phyloP scores from a whole-genome alignment of 2,797 vertebrate species.

The Onychomys torridus region DNA sequence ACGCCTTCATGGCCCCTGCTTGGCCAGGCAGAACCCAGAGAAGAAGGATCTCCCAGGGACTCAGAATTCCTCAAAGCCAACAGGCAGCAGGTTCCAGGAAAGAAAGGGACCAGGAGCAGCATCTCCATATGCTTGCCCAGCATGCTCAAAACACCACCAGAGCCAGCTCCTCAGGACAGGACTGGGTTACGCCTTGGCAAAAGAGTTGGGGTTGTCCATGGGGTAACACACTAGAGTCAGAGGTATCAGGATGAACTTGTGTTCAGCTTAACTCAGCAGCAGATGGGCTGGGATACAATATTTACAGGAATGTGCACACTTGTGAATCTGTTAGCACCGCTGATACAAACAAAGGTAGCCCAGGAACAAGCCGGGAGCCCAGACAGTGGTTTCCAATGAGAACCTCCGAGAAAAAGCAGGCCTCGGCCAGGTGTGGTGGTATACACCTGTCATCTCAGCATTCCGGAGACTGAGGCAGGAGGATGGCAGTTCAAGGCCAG shows the following conservation, averaged over 20 bases:
- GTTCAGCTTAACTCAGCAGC: background rate
- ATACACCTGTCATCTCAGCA: background rate
- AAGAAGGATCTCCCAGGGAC: background rate
- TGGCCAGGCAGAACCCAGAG: background rate
- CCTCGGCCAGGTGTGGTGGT: background rate
- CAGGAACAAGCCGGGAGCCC: background rate
- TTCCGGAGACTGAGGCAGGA: background rate
- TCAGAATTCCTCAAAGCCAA: too few relatives aligned
- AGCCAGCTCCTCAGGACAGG: background rate
- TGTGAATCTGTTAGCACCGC: background rate
- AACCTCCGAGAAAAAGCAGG: background rate
- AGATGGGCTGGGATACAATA: background rate
- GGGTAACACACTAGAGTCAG: background rate
- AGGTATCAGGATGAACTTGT: background rate
- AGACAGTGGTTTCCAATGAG: too few relatives aligned
- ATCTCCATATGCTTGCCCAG: background rate
- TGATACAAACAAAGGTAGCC: background rate
- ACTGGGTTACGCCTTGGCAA: rapidly evolving
- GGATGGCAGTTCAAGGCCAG: background rate
- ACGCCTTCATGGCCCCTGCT: background rate
- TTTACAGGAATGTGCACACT: background rate
- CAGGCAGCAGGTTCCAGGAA: background rate
- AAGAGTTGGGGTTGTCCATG: background rate
- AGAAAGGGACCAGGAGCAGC: background rate
- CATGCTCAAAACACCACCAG: background rate